phyloP scores from a whole-genome alignment of 2,113 vertebrate genomes.

The Amblyopsis rosae region DNA sequence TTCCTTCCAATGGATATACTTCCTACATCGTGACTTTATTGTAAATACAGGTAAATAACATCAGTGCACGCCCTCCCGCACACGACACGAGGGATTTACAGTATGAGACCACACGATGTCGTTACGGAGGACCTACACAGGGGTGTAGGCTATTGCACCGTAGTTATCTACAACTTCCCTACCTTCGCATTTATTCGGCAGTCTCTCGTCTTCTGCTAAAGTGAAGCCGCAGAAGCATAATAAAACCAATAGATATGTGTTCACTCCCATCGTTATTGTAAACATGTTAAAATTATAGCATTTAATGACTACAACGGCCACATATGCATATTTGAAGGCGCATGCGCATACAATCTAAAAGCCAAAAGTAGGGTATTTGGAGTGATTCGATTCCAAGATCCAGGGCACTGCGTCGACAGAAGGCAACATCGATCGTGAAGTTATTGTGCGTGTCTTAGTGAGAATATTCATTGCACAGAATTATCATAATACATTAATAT shows the following conservation, averaged over 20 bases:
- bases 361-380: slow-evolving; percentile 5
- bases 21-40: not conserved
- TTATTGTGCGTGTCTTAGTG: too few relatives aligned
- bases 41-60: not conserved
- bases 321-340: slow-evolving; percentile 52
- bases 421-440: slow-evolving; percentile 13
- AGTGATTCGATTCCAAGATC: slow-evolving; percentile 12
- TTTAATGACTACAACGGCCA: slow-evolving; percentile 45
- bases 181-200: slow-evolving; percentile 88
- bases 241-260: slow-evolving; percentile 29
- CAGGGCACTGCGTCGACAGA: slow-evolving; percentile 31
- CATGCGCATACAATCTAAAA: slow-evolving; percentile 49
- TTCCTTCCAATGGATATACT: not conserved
- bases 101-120: not conserved
- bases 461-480: too few relatives aligned
- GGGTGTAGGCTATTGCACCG: too few relatives aligned
- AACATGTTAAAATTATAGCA: not conserved
- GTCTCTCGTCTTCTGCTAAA: slow-evolving; percentile 71
- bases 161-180: not conserved
- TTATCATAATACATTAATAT: too few relatives aligned
- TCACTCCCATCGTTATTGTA: slow-evolving; percentile 40
- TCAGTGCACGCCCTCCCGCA: not conserved
- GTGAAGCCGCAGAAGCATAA: slow-evolving; percentile 43
- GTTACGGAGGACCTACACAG: too few relatives aligned
- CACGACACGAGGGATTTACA: not conserved